These are phyloP conservation scores for Synanthedon andrenaeformis DNA, from an alignment of 2,888 invertebrate species.

Conservation along the genomic window DNA sequence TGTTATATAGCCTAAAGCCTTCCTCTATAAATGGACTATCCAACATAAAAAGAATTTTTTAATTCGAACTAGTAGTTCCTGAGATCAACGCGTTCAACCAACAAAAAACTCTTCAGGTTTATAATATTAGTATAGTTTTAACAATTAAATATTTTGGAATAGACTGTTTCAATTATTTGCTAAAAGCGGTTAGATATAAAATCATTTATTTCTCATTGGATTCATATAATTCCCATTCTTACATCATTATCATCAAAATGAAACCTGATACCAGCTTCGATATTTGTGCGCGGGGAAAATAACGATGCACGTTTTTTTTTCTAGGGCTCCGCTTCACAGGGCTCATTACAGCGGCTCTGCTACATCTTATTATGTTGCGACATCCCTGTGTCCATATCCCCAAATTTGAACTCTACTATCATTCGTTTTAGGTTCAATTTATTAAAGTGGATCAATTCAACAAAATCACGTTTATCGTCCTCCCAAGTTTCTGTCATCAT, in stretches of 20 bases:
- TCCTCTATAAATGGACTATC: too few relatives aligned
- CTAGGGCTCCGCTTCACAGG: constrained; percentile 29
- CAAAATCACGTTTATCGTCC: constrained; percentile 25
- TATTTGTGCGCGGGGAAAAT: constrained; percentile 34
- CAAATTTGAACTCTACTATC: constrained; percentile 19
- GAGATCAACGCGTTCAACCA: too few relatives aligned
- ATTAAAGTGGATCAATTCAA: constrained; percentile 12
- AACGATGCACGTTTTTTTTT: constrained; percentile 34
- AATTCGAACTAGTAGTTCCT: too few relatives aligned
- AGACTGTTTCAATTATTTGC: too few relatives aligned
- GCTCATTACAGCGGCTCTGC: constrained; percentile 41
- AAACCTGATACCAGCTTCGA: constrained; percentile 19
- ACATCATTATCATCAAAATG: constrained; percentile 17
- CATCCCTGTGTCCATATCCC: constrained; percentile 15
- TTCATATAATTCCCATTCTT: background rate
- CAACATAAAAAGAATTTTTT: too few relatives aligned
- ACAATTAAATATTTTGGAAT: too few relatives aligned
- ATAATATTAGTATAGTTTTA: too few relatives aligned
- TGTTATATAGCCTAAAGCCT: too few relatives aligned
- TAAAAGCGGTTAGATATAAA: background rate
- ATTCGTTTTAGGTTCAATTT: constrained; percentile 15
- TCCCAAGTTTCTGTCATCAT: constrained; percentile 40
- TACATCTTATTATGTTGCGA: constrained; percentile 42
- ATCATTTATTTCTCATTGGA: background rate
- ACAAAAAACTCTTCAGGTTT: too few relatives aligned